Base-by-base conservation (phyloP, 2,797 vertebrate genomes). In the Ptychadena robeensis region DNA sequence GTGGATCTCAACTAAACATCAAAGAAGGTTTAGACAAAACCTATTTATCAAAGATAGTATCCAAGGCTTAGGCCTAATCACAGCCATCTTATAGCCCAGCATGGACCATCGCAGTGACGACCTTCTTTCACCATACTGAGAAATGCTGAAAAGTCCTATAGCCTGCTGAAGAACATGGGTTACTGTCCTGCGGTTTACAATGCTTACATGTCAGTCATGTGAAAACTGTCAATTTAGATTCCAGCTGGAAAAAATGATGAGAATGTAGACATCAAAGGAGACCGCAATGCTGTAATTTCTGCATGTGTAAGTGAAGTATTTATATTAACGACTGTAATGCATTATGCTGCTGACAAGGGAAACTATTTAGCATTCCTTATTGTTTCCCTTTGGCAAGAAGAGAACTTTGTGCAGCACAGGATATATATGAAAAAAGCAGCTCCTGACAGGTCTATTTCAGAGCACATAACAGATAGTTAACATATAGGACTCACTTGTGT, bases 321-420 rank as follows among this genome's bases (percentile, higher is more conserved):
- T 67, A 67, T 81, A 81, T 81, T 81, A 81, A 81, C 68, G 73
- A 74, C 71, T 35, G 53, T 53, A 73, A 81, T 81, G 64, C 35
- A 81, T 81, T 81, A 73, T 66, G 35, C 63, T 30, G 70, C 25
- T 74, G 80, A 81, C 80, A 74, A 59, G 80, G 67, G 57, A 74
- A 81, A 48, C 71, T 74, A 73, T 81, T 81, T 74, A 81, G 74
- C 80, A 81, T 81, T 81, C 80, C 80, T 73, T 18, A 40, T 81
- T 66, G 61, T 67, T 68, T 66, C 80, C 80, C 80, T 74, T 53
- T 37, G 80, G 80, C 80, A 30, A 81, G 61, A 67, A 81, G 37
- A 64, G 32, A 30, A 12, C 69, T 73, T 80, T 65, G 27, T 73
- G 79, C 59, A 64, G 64, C 38, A 27, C 25, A 34, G 72, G 34